These are phyloP conservation scores for Pseudopipra pipra DNA, from an alignment of 2,113 vertebrate species.

Conservation along the genomic window DNA sequence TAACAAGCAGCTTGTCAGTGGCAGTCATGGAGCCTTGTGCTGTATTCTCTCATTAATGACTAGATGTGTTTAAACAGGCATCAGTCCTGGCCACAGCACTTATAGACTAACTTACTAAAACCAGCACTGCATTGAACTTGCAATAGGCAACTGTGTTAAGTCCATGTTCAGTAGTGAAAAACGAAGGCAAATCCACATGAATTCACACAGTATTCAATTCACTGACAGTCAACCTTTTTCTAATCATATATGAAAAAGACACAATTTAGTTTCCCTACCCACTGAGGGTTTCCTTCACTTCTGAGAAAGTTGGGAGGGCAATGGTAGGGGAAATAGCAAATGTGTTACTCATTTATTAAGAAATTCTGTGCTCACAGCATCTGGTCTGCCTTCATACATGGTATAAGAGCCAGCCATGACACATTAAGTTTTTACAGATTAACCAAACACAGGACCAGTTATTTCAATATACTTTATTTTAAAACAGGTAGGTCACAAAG, in stretches of 20 bases:
- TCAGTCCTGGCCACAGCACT: neutral
- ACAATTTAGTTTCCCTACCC: neutral
- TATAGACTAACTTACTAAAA: neutral
- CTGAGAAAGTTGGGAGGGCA: neutral
- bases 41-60: neutral
- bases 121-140: neutral
- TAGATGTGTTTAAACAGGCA: neutral
- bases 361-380: neutral
- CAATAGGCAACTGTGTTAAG: neutral
- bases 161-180: neutral
- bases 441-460: constrained; percentile 6
- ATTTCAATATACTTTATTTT: constrained; percentile 81
- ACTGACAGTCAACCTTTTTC: neutral
- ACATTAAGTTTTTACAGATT: neutral
- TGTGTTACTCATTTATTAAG: neutral
- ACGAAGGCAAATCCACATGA: neutral
- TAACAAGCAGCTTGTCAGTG: neutral
- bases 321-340: neutral
- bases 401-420: neutral
- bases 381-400: neutral
- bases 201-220: neutral
- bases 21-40: neutral
- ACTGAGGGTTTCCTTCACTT: neutral
- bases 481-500: constrained; percentile 74
- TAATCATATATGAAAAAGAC: neutral